A percentile compares a stretch with the other conserved stretches of the same genome.
Conservation (phyloP, 30 jellyfish, hydroid and myxozoan species). For the Aurelia sp. region DNA sequence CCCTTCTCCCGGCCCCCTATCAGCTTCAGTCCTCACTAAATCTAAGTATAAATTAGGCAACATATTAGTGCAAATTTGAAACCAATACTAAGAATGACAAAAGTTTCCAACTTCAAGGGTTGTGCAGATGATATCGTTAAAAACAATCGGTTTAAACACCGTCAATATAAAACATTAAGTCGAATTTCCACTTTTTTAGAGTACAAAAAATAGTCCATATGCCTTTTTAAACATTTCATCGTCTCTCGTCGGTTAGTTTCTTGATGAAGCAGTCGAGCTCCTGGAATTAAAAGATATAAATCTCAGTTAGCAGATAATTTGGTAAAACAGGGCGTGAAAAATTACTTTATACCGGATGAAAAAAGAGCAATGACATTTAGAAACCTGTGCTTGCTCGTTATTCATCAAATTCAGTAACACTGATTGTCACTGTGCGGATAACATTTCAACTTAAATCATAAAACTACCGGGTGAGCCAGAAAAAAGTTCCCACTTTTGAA, state of each 20-base stretch:
- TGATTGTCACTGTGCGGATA: too few species aligned
- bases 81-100: not conserved
- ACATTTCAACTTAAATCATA: too few species aligned
- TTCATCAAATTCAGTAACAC: too few species aligned
- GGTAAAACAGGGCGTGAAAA: not conserved
- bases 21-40: too few species aligned
- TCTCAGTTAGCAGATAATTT: not conserved
- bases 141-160: slow-evolving; percentile 32
- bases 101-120: not conserved
- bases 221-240: not conserved
- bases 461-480: too few species aligned
- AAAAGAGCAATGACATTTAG: not conserved
- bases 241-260: slow-evolving; percentile 16
- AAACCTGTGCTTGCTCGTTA: too few species aligned
- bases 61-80: not conserved
- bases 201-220: not conserved
- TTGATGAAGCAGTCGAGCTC: slow-evolving; percentile 29
- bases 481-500: too few species aligned
- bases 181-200: not conserved
- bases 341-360: too few species aligned
- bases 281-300: not conserved
- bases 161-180: slow-evolving; percentile 8
- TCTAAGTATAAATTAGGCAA: too few species aligned
- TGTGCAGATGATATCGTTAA: slow-evolving; percentile 22
- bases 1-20: too few species aligned